These are phyloP conservation scores for Drosophila fulvimacula DNA, from an alignment of 2,888 invertebrate genomes.

Conservation along the genomic window DNA sequence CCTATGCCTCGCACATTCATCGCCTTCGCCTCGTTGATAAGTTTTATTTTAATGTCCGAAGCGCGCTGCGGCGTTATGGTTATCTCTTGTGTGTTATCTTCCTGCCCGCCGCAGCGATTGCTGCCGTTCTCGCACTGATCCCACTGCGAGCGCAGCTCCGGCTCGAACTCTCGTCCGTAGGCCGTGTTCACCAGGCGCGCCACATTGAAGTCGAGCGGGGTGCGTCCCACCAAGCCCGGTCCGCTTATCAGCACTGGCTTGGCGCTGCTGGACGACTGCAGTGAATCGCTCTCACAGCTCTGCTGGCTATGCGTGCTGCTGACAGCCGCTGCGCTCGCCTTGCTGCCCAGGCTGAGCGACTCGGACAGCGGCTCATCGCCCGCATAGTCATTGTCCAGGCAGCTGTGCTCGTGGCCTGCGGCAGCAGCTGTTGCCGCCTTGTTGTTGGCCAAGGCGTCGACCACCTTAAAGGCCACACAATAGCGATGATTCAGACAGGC, in stretches of 20 bases:
- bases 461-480: slow-evolving; percentile 88
- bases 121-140: slow-evolving; percentile 71
- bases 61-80: slow-evolving; percentile 86
- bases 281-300: slow-evolving; percentile 83
- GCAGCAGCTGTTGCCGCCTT: slow-evolving; percentile 25
- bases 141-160: slow-evolving; percentile 83
- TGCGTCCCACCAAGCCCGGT: slow-evolving; percentile 75
- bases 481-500: slow-evolving; percentile 87
- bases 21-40: slow-evolving; percentile 83
- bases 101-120: slow-evolving; percentile 33
- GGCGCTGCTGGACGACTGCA: slow-evolving; percentile 82
- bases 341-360: slow-evolving; percentile 79
- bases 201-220: slow-evolving; percentile 83
- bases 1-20: slow-evolving; percentile 83
- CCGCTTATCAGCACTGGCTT: slow-evolving; percentile 44
- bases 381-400: slow-evolving; percentile 67
- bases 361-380: slow-evolving; percentile 79
- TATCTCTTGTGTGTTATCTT: slow-evolving; percentile 86
- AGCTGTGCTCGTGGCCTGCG: slow-evolving; percentile 59
- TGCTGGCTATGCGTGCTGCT: slow-evolving; percentile 80
- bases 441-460: slow-evolving; percentile 78
- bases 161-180: slow-evolving; percentile 83
- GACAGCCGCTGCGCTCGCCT: slow-evolving; percentile 74
- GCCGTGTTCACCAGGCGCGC: slow-evolving; percentile 83
- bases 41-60: slow-evolving; percentile 83